Base-by-base conservation (phyloP, 2,888 invertebrate genomes). In the Uropetala carovei region DNA sequence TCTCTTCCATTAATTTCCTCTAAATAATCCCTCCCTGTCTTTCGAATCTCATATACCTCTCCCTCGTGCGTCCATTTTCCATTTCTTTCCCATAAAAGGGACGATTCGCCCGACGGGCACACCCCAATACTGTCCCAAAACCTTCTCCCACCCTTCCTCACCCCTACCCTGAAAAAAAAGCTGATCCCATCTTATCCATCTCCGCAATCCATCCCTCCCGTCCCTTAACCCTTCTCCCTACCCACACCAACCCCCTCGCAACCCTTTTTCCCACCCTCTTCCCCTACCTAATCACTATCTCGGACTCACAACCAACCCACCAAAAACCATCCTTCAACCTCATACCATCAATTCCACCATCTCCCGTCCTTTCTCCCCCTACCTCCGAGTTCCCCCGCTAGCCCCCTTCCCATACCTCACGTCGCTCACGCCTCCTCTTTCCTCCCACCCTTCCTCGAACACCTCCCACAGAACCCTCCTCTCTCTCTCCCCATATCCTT, bases 1-100 rank as follows among this genome's bases (percentile, higher is more conserved):
- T 89, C 89, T 68, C 89, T 89, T 68, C 89, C 89, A 89, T 89
- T 89, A 89, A 89, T 68, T 89, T 89, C 89, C 89, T 89, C 89
- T 68, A 68, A 68, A 89, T 68, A 89, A 89, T 89, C 89, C 68
- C 89, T 64, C 86, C 30, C 86, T 89, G 89, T 89, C 89, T 68
- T 68, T 89, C 89, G 89, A 64, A 60, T 86, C 86, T 27, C 59
- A 86, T 60, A 60, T 60, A 60, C 59, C 22, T 30, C 86, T 58
- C 57, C 43, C 43, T 0, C 89, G 43, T 16, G 64, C 30, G 68
- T 89, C 68, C 89, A 89, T 89, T 89, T 89, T 89, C 89, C 89
- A 89, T 89, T 89, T 68, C 89, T 89, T 89, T 89, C 43, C 43
- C 89, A 68, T 89, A 89, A 64, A 89, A 43, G 68, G 89, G 68